Percentiles rank a stretch among this genome's conserved stretches.
Evolutionary conservation across 2,113 vertebrate genomes (phyloP).

Genomic region (Acanthochromis polyacanthus): DNA sequence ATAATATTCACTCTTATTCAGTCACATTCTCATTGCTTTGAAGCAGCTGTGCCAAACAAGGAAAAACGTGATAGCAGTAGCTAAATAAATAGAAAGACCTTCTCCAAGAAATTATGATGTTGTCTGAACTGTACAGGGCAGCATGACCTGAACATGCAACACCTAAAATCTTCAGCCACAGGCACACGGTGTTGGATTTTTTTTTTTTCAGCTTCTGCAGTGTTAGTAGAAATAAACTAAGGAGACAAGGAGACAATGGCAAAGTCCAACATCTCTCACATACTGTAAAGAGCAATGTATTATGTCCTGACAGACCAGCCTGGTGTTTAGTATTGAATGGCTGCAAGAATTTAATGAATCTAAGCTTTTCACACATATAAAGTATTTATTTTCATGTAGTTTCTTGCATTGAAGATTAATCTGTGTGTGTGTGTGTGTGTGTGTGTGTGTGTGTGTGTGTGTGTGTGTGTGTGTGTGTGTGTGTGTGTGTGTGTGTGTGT

Average conservation of each 20-base stretch:
- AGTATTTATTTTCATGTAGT: background rate
- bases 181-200: background rate
- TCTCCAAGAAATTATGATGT: too few relatives aligned
- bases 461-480: too few relatives aligned
- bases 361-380: background rate
- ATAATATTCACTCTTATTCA: background rate
- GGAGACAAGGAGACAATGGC: too few relatives aligned
- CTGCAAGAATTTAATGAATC: background rate
- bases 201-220: background rate
- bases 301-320: too few relatives aligned
- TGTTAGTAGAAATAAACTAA: background rate
- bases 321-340: background rate
- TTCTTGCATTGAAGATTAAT: too few relatives aligned
- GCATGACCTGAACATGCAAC: background rate
- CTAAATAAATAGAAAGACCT: background rate
- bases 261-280: too few relatives aligned
- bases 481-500: too few relatives aligned
- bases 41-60: background rate
- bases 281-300: too few relatives aligned
- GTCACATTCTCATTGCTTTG: background rate
- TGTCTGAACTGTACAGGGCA: too few relatives aligned
- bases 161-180: background rate
- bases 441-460: too few relatives aligned
- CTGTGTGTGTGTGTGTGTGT: too few relatives aligned
- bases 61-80: background rate